Evolutionary conservation across 2,113 vertebrate genomes (phyloP).

Genomic region (Xiphias gladius): DNA sequence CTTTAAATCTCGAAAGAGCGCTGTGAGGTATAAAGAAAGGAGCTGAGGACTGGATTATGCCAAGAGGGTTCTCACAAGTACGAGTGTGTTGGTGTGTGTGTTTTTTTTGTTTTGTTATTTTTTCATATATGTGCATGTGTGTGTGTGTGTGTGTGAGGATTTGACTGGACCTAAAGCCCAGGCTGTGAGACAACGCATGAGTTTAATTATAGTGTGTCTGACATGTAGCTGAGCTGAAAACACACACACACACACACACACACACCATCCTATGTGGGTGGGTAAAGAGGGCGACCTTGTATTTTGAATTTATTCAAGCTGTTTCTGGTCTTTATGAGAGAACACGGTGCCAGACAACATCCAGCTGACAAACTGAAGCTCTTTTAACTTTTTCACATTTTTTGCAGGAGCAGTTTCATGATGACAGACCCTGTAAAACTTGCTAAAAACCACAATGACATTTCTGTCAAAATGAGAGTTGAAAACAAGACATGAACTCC

Average conservation of each 20-base stretch:
- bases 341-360: too few relatives aligned
- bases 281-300: background rate
- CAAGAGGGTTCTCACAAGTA: too few relatives aligned
- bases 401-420: background rate
- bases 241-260: slow-evolving; percentile 11
- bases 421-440: too few relatives aligned
- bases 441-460: too few relatives aligned
- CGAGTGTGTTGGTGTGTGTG: background rate
- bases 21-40: too few relatives aligned
- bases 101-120: too few relatives aligned
- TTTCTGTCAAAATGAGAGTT: too few relatives aligned
- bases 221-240: slow-evolving; percentile 12
- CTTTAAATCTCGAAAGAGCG: too few relatives aligned
- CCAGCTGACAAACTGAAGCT: background rate
- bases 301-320: too few relatives aligned
- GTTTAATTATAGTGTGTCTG: slow-evolving; percentile 40
- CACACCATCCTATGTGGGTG: background rate
- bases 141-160: background rate
- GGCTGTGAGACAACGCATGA: slow-evolving; percentile 1
- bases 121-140: background rate
- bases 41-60: too few relatives aligned
- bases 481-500: too few relatives aligned
- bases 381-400: background rate
- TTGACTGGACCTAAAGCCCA: background rate
- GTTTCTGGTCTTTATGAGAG: too few relatives aligned